phyloP scores from a whole-genome alignment of 1,140 invertebrate genomes.

The Hormaphis cornu region DNA sequence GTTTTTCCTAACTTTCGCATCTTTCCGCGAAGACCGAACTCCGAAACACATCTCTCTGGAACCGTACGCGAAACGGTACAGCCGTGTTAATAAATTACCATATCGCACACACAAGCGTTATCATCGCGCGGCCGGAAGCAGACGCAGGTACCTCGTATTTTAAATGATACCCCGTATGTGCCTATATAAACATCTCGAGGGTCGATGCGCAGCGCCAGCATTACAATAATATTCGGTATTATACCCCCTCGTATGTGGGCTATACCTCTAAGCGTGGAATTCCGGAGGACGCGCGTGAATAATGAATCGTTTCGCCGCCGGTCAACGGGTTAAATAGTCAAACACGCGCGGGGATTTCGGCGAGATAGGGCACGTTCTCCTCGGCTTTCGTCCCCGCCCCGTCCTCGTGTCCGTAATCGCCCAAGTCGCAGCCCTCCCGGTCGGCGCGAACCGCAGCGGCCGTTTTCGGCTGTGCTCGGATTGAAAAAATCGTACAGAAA shows the following conservation, averaged over 20 bases:
- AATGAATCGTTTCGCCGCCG: slow-evolving; percentile 29
- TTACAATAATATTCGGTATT: too few species aligned
- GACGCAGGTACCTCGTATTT: not conserved
- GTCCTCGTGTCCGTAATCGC: not conserved
- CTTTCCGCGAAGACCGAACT: too few species aligned
- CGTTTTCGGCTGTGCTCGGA: not conserved
- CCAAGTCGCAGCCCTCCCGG: not conserved
- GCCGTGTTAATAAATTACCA: not conserved
- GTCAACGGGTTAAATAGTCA: slow-evolving; percentile 29
- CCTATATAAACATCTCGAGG: too few species aligned
- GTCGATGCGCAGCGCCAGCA: too few species aligned
- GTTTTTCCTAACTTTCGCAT: too few species aligned
- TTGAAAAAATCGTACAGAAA: not conserved
- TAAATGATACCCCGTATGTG: too few species aligned
- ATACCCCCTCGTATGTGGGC: too few species aligned
- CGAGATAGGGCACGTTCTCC: slow-evolving; percentile 15
- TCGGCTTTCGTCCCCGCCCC: not conserved
- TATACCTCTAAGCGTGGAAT: not conserved
- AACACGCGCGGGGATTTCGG: slow-evolving; percentile 18
- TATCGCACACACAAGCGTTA: not conserved
- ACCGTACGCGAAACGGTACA: not conserved
- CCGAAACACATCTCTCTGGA: too few species aligned
- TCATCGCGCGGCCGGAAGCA: not conserved
- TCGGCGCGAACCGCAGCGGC: not conserved
- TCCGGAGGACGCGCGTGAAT: slow-evolving; percentile 6